These are phyloP conservation scores for Euzophera pinguis DNA, from an alignment of 2,888 invertebrate genomes.

Conservation along the genomic window DNA sequence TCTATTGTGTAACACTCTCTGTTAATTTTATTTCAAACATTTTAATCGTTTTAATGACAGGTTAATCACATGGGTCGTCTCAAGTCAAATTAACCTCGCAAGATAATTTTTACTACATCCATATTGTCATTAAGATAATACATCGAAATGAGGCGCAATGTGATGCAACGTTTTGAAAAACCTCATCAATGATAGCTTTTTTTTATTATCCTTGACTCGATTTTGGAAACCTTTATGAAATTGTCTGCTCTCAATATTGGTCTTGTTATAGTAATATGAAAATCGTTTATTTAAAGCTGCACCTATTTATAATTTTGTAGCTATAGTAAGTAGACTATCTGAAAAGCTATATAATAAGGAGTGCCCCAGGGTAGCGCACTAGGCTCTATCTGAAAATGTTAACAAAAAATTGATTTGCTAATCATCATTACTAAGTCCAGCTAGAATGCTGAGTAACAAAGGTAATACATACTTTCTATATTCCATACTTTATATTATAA, in stretches of 20 bases:
- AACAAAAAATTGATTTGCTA: no score
- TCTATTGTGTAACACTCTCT: background rate
- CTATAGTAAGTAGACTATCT: no score
- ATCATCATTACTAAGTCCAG: no score
- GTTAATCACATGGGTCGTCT: background rate
- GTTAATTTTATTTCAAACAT: background rate
- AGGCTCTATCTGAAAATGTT: no score
- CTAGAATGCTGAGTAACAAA: no score
- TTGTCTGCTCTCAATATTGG: background rate
- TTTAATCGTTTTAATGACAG: background rate
- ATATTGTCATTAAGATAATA: slow-evolving; percentile 5
- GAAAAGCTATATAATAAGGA: background rate
- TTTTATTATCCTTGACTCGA: background rate
- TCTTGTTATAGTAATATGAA: no score
- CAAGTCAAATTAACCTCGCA: background rate
- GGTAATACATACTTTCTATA: no score
- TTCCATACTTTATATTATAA: no score
- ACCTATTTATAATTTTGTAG: no score
- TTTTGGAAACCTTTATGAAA: background rate
- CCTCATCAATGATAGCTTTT: background rate
- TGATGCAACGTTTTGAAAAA: background rate
- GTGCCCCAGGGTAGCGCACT: background rate
- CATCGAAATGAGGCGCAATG: background rate
- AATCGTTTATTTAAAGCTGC: no score
- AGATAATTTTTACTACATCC: slow-evolving; percentile 5